Conservation (phyloP, 2,113 vertebrate species). For the Tenebrosternarchus preto region DNA sequence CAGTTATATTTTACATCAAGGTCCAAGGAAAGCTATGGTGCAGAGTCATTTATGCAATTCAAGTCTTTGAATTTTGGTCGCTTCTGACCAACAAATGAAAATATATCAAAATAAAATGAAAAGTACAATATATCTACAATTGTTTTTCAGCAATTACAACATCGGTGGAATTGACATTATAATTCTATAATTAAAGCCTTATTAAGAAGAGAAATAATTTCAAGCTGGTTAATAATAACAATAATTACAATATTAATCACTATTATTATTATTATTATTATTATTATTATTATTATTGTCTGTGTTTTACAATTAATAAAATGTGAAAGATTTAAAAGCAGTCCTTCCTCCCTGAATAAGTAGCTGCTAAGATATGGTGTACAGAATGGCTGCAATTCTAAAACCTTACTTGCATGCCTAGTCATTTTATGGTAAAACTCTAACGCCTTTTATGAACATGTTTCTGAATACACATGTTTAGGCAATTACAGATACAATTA, state of each 20-base stretch:
- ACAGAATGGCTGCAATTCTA: no score
- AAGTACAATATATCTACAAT: conserved; percentile 20
- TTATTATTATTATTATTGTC: no score
- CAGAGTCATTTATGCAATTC: conserved; percentile 63
- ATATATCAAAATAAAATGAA: conserved; percentile 57
- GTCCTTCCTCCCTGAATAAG: background rate
- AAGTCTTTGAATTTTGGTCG: conserved; percentile 62
- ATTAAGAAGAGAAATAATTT: background rate
- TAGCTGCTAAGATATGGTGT: background rate
- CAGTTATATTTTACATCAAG: conserved; percentile 75
- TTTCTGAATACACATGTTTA: conserved; percentile 7
- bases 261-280: no score
- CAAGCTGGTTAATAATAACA: background rate
- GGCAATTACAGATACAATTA: background rate
- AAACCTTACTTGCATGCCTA: no score
- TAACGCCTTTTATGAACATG: conserved; percentile 42
- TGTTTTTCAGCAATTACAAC: background rate
- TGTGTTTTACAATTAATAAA: background rate
- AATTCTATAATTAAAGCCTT: no score
- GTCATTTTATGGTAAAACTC: conserved; percentile 16
- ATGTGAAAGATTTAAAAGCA: background rate
- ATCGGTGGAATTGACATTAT: background rate
- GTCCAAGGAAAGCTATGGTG: conserved; percentile 66
- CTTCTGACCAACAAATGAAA: conserved; percentile 53
- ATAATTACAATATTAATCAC: no score